These are phyloP conservation scores for Ellobius talpinus DNA, from an alignment of 2,113 vertebrate species.

Conservation along the genomic window DNA sequence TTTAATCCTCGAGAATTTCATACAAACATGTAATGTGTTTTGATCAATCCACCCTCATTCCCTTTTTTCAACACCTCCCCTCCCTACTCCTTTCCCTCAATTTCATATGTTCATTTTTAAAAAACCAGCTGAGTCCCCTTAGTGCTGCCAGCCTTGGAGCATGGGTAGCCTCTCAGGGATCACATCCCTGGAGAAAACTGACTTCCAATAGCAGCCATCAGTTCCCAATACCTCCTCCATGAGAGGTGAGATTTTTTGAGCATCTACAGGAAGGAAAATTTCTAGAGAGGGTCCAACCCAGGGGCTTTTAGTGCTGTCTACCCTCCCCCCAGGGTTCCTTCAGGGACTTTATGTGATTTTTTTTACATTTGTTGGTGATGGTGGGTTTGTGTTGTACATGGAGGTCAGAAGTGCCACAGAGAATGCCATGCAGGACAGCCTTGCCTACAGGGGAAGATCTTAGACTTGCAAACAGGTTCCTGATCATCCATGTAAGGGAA, in stretches of 20 bases:
- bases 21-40: background rate
- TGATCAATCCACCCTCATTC: background rate
- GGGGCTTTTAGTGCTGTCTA: background rate
- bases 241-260: background rate
- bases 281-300: background rate
- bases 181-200: background rate
- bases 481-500: background rate
- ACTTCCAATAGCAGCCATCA: background rate
- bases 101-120: background rate
- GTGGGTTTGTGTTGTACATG: background rate
- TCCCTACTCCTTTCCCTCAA: too few relatives aligned
- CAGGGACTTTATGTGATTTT: background rate
- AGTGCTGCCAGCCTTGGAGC: background rate
- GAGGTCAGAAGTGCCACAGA: background rate
- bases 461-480: background rate
- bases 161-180: background rate
- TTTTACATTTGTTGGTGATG: background rate
- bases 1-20: background rate
- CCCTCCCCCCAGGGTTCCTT: background rate
- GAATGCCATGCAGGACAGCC: background rate
- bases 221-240: background rate
- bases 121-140: too few relatives aligned
- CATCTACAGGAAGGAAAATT: background rate
- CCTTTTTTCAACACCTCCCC: background rate
- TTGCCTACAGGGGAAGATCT: background rate